Evolutionary conservation across 2,888 invertebrate genomes (phyloP).

Genomic region (Gerris lacustris): DNA sequence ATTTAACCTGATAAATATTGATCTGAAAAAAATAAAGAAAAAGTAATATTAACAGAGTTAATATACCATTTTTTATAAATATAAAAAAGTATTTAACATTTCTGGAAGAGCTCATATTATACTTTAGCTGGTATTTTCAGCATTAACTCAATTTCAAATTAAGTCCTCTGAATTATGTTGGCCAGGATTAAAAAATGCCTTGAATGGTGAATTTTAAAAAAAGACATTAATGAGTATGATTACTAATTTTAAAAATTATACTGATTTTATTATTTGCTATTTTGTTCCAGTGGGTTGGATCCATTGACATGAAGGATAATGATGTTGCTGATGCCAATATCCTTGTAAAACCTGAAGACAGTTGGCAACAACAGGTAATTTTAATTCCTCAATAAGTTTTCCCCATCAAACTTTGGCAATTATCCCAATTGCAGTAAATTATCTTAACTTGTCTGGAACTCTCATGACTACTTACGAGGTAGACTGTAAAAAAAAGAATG

Average conservation of each 20-base stretch:
- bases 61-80: too few relatives aligned
- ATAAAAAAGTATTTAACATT: too few relatives aligned
- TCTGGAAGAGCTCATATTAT: too few relatives aligned
- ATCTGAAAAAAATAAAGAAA: too few relatives aligned
- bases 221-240: not conserved
- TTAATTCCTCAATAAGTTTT: not conserved
- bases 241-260: slow-evolving; percentile 2
- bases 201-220: not conserved
- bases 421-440: not conserved
- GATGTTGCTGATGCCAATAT: slow-evolving; percentile 82
- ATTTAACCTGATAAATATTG: too few relatives aligned
- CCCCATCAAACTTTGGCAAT: not conserved
- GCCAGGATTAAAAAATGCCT: too few relatives aligned
- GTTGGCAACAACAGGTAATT: slow-evolving; percentile 56
- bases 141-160: too few relatives aligned
- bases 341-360: slow-evolving; percentile 61
- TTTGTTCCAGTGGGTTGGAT: slow-evolving; percentile 63
- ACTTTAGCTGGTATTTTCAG: too few relatives aligned
- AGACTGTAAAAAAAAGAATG: too few relatives aligned
- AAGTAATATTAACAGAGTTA: too few relatives aligned
- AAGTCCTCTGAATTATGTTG: too few relatives aligned
- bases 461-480: too few relatives aligned
- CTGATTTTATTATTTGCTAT: not conserved
- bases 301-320: slow-evolving; percentile 69
- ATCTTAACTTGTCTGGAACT: not conserved